These are phyloP conservation scores for Gymnopithys bicolor DNA, from an alignment of 2,797 vertebrate genomes.

Conservation along the genomic window DNA sequence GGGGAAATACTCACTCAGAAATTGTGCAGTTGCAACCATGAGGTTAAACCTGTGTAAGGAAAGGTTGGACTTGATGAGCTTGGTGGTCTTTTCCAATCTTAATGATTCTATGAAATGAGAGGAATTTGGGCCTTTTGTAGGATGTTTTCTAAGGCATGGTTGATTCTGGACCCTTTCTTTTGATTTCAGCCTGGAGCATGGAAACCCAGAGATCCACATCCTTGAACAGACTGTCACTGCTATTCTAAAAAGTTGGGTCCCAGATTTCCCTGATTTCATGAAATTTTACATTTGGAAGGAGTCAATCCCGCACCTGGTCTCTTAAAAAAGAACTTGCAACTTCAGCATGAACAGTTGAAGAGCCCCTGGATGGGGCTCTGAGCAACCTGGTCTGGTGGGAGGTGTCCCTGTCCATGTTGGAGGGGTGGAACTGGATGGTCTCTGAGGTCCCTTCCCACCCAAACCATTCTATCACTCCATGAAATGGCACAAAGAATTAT, in stretches of 20 bases:
- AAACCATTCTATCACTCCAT: neutral
- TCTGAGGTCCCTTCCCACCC: neutral
- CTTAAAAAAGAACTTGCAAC: neutral
- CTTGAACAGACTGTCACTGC: neutral
- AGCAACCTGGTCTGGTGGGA: neutral
- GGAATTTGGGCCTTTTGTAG: neutral
- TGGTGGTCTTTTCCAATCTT: neutral
- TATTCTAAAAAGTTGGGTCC: fast-evolving
- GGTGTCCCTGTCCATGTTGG: neutral
- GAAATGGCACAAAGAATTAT: neutral
- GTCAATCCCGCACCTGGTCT: neutral
- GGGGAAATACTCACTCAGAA: neutral
- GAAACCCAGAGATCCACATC: neutral
- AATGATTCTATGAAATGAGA: neutral
- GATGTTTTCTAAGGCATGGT: fast-evolving
- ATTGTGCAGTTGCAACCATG: neutral
- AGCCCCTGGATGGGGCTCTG: neutral
- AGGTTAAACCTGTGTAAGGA: neutral
- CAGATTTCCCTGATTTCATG: neutral
- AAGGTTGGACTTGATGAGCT: neutral
- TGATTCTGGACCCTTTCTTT: neutral
- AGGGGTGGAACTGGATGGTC: neutral
- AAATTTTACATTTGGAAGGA: neutral
- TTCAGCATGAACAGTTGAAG: neutral
- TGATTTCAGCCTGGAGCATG: neutral